Conservation (phyloP, 2,797 vertebrate species). For the Atherinosoma microstoma region DNA sequence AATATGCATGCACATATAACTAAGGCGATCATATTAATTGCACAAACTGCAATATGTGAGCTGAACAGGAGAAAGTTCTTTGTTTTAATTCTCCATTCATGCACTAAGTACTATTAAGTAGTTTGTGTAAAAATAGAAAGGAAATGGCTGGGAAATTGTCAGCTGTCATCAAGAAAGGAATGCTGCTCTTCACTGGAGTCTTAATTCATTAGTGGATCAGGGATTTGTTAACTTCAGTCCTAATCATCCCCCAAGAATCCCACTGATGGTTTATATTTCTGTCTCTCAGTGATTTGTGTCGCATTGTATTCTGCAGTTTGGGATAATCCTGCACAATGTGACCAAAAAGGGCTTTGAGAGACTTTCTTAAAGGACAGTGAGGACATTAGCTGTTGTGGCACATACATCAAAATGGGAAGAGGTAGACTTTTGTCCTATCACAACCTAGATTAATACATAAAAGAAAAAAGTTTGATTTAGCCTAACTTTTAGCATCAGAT, state of each 20-base stretch:
- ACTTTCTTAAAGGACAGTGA: slow-evolving; percentile 63
- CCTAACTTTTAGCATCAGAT: neutral
- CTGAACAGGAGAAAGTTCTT: slow-evolving; percentile 60
- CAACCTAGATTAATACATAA: neutral
- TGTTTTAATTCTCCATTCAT: slow-evolving; percentile 68
- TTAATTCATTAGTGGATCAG: slow-evolving; percentile 79
- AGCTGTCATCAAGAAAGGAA: slow-evolving; percentile 65
- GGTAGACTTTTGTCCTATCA: neutral
- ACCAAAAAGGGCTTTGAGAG: slow-evolving; percentile 64
- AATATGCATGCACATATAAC: slow-evolving; percentile 59
- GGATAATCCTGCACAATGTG: slow-evolving; percentile 77
- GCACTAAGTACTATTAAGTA: slow-evolving; percentile 60
- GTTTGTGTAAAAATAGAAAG: slow-evolving; percentile 57
- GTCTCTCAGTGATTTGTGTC: slow-evolving; percentile 66
- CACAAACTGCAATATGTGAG: slow-evolving; percentile 56
- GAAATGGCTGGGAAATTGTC: slow-evolving; percentile 59
- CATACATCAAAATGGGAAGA: neutral
- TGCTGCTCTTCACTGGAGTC: slow-evolving; percentile 63
- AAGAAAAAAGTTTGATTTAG: neutral
- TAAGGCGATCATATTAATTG: slow-evolving; percentile 76
- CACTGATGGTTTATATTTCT: slow-evolving; percentile 75
- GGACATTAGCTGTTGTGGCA: slow-evolving; percentile 44
- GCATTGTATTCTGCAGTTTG: slow-evolving; percentile 64
- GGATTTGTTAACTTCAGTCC: slow-evolving; percentile 77
- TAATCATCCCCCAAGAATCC: slow-evolving; percentile 56